phyloP scores from a whole-genome alignment of 2,797 vertebrate genomes.

The Anguilla megastoma region DNA sequence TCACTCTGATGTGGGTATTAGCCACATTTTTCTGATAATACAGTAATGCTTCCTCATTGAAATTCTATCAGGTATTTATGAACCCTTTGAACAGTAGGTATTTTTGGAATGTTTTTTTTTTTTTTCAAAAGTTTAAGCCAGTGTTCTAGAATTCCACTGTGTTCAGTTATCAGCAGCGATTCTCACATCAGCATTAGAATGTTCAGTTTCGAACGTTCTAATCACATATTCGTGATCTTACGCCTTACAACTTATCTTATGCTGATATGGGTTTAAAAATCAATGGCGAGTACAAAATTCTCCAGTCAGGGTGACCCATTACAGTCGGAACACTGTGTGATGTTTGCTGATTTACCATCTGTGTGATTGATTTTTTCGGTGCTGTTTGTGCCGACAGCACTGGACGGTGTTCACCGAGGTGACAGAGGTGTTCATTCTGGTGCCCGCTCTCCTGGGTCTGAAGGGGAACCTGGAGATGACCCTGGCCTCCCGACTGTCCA shows the following conservation, averaged over 20 bases:
- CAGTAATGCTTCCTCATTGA: background rate
- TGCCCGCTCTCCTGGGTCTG: slow-evolving; percentile 92
- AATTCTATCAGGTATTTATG: too few relatives aligned
- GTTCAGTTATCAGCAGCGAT: too few relatives aligned
- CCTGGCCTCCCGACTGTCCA: slow-evolving; percentile 94
- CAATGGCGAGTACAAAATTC: background rate
- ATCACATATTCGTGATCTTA: too few relatives aligned
- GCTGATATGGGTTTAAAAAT: background rate
- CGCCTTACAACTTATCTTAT: too few relatives aligned
- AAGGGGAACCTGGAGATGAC: slow-evolving; percentile 99
- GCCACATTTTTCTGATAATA: background rate
- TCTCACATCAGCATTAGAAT: too few relatives aligned
- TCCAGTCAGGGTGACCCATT: background rate
- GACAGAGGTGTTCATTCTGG: slow-evolving; percentile 95
- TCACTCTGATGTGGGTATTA: background rate
- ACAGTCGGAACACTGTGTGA: background rate
- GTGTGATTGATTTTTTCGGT: background rate
- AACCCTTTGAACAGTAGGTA: too few relatives aligned
- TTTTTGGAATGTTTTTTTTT: too few relatives aligned
- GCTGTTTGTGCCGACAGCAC: slow-evolving; percentile 74
- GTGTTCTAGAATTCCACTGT: too few relatives aligned
- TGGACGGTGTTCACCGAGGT: slow-evolving; percentile 95
- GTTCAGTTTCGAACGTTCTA: too few relatives aligned
- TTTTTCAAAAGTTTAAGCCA: too few relatives aligned
- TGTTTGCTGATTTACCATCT: background rate